Conservation (phyloP, 2,113 vertebrate species). For the Piprites chloris region DNA sequence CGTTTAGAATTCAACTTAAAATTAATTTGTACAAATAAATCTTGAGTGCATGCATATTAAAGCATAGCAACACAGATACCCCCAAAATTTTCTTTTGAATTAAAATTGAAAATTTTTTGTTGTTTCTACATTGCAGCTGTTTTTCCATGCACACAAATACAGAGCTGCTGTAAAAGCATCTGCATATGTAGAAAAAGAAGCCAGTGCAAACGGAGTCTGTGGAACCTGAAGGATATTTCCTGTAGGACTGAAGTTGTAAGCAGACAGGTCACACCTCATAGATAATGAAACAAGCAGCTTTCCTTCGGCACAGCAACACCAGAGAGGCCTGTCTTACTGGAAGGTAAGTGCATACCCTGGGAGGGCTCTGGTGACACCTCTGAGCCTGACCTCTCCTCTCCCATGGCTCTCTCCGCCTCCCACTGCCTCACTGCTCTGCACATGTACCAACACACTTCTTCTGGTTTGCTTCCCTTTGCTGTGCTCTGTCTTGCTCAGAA, state of each 20-base stretch:
- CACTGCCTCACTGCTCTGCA: background rate
- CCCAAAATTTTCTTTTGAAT: background rate
- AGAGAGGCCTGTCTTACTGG: background rate
- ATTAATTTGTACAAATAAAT: background rate
- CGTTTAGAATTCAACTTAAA: background rate
- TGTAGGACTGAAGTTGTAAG: background rate
- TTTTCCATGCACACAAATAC: background rate
- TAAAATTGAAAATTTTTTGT: background rate
- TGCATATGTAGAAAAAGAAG: background rate
- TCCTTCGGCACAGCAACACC: background rate
- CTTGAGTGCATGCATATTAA: background rate
- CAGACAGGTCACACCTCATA: background rate
- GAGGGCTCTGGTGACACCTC: background rate
- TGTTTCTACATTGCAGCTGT: background rate
- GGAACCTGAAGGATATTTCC: background rate
- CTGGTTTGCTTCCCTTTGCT: background rate
- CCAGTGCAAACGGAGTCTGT: background rate
- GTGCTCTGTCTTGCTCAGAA: conserved; percentile 3
- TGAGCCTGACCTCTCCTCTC: background rate
- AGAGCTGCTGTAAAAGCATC: background rate
- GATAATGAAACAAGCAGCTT: background rate
- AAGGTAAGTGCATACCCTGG: background rate
- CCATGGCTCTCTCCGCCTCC: background rate
- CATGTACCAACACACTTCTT: background rate
- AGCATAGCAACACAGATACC: background rate